A percentile compares a stretch with the other conserved stretches of the same genome.
Conservation (phyloP, 2,113 vertebrate species). For the Gobio gobio region DNA sequence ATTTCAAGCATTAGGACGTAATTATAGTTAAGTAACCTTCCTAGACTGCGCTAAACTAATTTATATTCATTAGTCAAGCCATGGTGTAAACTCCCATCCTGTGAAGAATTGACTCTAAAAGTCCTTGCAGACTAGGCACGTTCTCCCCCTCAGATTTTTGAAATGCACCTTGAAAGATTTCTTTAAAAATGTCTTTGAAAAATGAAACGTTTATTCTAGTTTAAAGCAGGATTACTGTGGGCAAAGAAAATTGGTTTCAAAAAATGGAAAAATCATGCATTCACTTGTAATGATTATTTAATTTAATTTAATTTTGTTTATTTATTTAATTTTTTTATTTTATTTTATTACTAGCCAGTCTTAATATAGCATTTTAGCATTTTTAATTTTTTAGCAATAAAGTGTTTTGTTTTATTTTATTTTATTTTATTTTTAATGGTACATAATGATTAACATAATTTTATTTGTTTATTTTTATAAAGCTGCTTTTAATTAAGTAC, state of each 20-base stretch:
- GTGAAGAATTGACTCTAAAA: neutral
- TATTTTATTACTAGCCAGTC: neutral
- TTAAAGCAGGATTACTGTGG: too few relatives aligned
- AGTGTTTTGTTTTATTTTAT: neutral
- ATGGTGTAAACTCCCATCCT: neutral
- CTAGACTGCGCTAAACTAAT: neutral
- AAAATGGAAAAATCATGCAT: too few relatives aligned
- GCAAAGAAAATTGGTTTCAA: too few relatives aligned
- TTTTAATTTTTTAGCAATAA: neutral
- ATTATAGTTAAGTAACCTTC: neutral
- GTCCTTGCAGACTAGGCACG: too few relatives aligned
- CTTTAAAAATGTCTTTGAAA: neutral
- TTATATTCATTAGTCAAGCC: neutral
- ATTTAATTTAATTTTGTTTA: neutral
- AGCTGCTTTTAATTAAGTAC: too few relatives aligned
- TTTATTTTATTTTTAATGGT: neutral
- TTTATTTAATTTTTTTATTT: neutral
- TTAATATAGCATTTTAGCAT: neutral
- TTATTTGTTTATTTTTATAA: too few relatives aligned
- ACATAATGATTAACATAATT: neutral
- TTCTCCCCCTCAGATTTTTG: neutral
- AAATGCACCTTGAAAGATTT: neutral
- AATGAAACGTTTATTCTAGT: neutral
- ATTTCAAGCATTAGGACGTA: too few relatives aligned
- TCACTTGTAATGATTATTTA: neutral